phyloP scores from a whole-genome alignment of 1,140 invertebrate genomes.

The Pseudomyrmex flavicornis region DNA sequence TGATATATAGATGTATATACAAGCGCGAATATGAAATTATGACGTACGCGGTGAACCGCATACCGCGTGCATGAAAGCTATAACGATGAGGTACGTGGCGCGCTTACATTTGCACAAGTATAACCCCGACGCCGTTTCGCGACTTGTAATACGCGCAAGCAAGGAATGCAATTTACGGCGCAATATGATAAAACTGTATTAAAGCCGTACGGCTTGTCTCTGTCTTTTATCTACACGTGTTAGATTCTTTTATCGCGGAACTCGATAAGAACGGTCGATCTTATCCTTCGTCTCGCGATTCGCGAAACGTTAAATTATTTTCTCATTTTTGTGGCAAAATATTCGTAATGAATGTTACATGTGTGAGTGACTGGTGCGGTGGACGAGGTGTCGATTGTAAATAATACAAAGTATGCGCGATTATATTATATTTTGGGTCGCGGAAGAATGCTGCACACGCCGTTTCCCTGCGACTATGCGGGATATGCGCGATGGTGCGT shows the following conservation, averaged over 20 bases:
- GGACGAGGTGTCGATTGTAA: too few species aligned
- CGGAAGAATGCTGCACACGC: too few species aligned
- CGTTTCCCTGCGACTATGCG: background rate
- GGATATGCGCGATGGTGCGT: background rate
- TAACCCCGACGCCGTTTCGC: conserved; percentile 25
- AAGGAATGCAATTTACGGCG: conserved; percentile 31
- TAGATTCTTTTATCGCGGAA: background rate
- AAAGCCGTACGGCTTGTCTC: conserved; percentile 1
- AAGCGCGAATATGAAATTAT: conserved; percentile 54
- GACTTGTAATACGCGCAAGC: conserved; percentile 25
- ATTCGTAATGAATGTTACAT: too few species aligned
- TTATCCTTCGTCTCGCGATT: background rate
- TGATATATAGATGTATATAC: conserved; percentile 59
- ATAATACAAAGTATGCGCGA: too few species aligned
- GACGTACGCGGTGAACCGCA: conserved; percentile 60
- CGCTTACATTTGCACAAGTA: conserved; percentile 55
- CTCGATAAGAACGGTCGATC: background rate
- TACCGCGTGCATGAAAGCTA: conserved; percentile 59
- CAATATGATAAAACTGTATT: conserved; percentile 31
- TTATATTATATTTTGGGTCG: too few species aligned
- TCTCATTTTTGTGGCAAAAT: too few species aligned
- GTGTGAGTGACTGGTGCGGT: too few species aligned
- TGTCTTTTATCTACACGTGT: background rate
- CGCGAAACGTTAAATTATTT: background rate
- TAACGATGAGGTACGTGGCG: conserved; percentile 52